A percentile compares a stretch with the other conserved stretches of the same genome.
Conservation (phyloP, 2,797 vertebrate species). For the Alcedo atthis region DNA sequence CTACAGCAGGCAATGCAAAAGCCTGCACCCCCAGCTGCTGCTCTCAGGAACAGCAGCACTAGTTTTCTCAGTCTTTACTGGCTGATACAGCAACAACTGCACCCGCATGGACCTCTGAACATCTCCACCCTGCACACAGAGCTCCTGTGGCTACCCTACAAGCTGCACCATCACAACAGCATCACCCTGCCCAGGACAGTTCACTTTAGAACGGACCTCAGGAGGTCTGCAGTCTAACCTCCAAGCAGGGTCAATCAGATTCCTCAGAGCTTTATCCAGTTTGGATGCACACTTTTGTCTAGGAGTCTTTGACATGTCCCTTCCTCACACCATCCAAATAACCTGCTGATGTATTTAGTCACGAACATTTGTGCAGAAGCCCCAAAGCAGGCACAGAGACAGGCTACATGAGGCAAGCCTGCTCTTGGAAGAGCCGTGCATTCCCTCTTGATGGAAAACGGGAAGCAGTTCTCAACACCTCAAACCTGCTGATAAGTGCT, state of each 20-base stretch:
- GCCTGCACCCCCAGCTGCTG: not conserved
- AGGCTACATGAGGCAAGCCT: too few relatives aligned
- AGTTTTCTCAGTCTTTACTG: not conserved
- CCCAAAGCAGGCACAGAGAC: rapidly evolving
- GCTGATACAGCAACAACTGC: rapidly evolving
- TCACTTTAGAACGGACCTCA: not conserved
- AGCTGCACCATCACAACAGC: rapidly evolving
- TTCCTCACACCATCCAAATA: not conserved
- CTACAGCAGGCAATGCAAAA: not conserved
- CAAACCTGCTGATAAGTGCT: not conserved
- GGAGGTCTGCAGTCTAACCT: not conserved
- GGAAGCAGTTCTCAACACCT: not conserved
- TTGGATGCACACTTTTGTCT: not conserved
- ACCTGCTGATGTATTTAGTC: not conserved
- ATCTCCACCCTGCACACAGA: not conserved
- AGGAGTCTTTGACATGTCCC: rapidly evolving
- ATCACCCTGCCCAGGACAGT: not conserved
- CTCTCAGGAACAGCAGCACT: not conserved
- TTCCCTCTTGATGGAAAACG: not conserved
- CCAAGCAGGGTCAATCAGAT: not conserved
- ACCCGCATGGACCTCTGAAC: not conserved
- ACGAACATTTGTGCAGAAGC: rapidly evolving
- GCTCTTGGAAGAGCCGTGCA: not conserved
- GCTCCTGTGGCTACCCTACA: rapidly evolving
- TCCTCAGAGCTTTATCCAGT: not conserved